phyloP scores from a whole-genome alignment of 1,140 invertebrate genomes.

The Ganaspis sp. region DNA sequence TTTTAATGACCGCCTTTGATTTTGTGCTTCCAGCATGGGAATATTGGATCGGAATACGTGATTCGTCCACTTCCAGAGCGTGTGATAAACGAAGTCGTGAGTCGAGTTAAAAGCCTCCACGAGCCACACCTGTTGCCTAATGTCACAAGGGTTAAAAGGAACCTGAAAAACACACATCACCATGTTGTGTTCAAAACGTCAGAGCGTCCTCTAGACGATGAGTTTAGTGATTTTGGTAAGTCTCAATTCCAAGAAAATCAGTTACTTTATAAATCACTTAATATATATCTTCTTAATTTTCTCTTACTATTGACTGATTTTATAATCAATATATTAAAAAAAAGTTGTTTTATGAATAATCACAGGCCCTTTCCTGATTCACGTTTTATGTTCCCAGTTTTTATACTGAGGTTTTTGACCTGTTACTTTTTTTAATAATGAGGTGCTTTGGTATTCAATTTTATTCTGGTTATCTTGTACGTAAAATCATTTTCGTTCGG shows the following conservation, averaged over 20 bases:
- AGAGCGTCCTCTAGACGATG: conserved; percentile 79
- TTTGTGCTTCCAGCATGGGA: conserved; percentile 84
- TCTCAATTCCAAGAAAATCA: conserved; percentile 38
- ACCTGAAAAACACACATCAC: conserved; percentile 74
- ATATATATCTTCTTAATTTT: conserved; percentile 53
- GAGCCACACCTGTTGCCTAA: conserved; percentile 66
- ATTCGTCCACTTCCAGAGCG: conserved; percentile 88
- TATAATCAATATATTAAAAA: background rate
- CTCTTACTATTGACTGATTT: conserved; percentile 26
- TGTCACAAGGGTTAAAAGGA: conserved; percentile 66
- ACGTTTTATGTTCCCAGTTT: background rate
- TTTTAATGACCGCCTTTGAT: conserved; percentile 36
- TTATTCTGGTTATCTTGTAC: background rate
- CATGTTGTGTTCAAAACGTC: conserved; percentile 85
- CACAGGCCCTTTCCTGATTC: background rate
- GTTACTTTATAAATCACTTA: conserved; percentile 34
- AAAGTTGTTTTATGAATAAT: background rate
- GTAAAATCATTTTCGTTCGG: background rate
- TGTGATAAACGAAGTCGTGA: conserved; percentile 74
- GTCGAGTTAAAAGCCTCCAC: conserved; percentile 61
- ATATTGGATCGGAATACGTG: conserved; percentile 91
- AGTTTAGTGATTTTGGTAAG: conserved; percentile 74
- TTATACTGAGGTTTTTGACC: background rate
- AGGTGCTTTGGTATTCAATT: conserved; percentile 3
- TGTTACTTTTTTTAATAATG: background rate